Base-by-base conservation (phyloP, 2,888 invertebrate species). In the Aquatica leii region DNA sequence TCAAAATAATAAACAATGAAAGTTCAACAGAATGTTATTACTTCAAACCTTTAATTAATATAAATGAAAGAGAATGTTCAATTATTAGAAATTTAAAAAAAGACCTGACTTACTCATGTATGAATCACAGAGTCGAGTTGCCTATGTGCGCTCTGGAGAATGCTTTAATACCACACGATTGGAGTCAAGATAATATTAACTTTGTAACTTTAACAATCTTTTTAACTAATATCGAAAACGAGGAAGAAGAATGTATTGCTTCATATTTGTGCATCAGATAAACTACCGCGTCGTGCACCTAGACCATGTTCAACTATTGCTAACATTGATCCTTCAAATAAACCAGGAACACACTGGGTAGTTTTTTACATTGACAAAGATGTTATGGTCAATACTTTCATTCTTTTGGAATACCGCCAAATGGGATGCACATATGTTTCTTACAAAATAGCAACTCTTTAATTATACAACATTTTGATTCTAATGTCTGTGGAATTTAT, bases 301-400 rank as follows among this genome's bases (percentile, higher is more conserved):
- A 37, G 50, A 18, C 51, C 58, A n/a, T 58, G 24, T 9, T 37
- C 24, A 2, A 40, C 40, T 40, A 41, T 58, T n/a, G 51, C 24
- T 18, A 58, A 58, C 18, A 41, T 50, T 4, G 51, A 40, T 4
- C 17, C 50, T 0, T 35, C 51, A 9, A 8, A 40, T 2, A 11
- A 18, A 4, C 50, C 58, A 1, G 58, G 58, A 20, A 35, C 40
- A 17, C 58, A 58, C 40, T 58, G 58, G 58, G 14, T 9, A 21
- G 51, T 50, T 11, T 18, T 58, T n/a, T 58, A 31, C 31, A 51
- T 58, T 17, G 11, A 51, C n/a, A 9, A 18, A 3, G 9, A 50
- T 15, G 50, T 6, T 18, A 41, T 12, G 50, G 58, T 6, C 40
- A 58, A 49, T 58, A 50, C 21, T 58, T 58, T 24, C 40, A 58